These are phyloP conservation scores for Beris chalybata DNA, from an alignment of 2,888 invertebrate species.

Conservation along the genomic window DNA sequence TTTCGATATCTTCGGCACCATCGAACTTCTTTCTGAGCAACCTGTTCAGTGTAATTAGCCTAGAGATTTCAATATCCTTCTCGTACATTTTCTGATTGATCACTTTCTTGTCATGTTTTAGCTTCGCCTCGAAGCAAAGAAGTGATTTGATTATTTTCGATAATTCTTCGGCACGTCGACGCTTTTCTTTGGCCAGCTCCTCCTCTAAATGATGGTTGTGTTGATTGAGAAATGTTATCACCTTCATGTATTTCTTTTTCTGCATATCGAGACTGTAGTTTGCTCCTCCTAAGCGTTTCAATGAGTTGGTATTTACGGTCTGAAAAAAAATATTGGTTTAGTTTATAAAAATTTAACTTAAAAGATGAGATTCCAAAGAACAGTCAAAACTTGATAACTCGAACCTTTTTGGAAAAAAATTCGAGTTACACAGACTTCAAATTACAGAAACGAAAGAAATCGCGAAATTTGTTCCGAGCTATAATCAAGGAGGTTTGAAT, in stretches of 20 bases:
- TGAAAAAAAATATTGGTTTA: neutral
- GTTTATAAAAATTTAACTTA: no score
- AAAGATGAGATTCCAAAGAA: no score
- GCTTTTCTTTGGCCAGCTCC: constrained; percentile 53
- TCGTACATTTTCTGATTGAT: constrained; percentile 52
- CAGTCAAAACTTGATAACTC: no score
- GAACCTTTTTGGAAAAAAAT: no score
- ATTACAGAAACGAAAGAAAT: no score
- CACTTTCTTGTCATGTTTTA: constrained; percentile 54
- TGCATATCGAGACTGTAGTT: constrained; percentile 41
- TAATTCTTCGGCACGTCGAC: constrained; percentile 52
- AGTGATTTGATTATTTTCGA: constrained; percentile 55
- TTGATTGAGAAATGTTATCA: constrained; percentile 51
- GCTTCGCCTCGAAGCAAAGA: constrained; percentile 53
- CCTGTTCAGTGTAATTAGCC: constrained; percentile 50
- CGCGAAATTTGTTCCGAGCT: no score
- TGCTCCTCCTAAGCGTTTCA: constrained; percentile 25
- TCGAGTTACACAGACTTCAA: no score
- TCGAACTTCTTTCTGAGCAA: constrained; percentile 48
- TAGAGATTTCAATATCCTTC: constrained; percentile 52
- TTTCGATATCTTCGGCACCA: constrained; percentile 38
- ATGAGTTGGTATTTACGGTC: constrained; percentile 27
- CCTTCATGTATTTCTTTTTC: constrained; percentile 49
- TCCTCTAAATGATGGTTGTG: constrained; percentile 52
- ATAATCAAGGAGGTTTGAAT: no score